Base-by-base conservation (phyloP, 2,113 vertebrate species). In the Gobio gobio region DNA sequence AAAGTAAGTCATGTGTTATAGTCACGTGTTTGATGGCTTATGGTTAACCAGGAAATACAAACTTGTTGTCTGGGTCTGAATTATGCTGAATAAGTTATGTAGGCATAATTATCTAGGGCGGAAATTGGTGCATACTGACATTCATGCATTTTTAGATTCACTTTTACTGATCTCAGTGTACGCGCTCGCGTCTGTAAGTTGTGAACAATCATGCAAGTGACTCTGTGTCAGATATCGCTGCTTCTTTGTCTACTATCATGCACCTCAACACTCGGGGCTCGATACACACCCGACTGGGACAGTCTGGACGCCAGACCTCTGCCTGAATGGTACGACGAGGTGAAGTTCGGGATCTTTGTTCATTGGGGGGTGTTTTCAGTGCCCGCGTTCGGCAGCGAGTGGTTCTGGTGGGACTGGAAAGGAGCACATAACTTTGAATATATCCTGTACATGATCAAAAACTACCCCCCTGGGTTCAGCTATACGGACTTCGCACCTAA, bases 371-470 rank as follows among this genome's bases (percentile, higher is more conserved):
- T 99, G 85, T 99, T 96, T 90, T 96, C 97, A 1, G 97, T 98
- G 0, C 97, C 97, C 0, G 95, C 94, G 10, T 98, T 96, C 88
- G 94, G 91, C 33, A 98, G 96, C 75, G 98, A 99, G 94, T 99
- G 98, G 98, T 99, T 99, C 92, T 99, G 98, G 98, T 99, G 97
- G 97, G 85, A 96, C 92, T 99, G 97, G 97, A 87, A 89, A 91
- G 96, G 95, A 0, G 72, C 91, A 68, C 73, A 58, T 24, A 56
- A 56, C 0, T 79, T 92, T 0, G 75, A 88, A 4, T 97, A 94
- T n/a, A 86, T 94, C 84, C 5, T 0, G 22, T 99, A 93, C 92
- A 95, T 99, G 95, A 24, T 1, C 0, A 9, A 89, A 20, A 96
- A 96, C 83, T 98, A 95, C 92, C 95, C 95, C 0, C 97, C 96